These are phyloP conservation scores for Elysia crispata DNA, from an alignment of 2,888 invertebrate species.

Conservation along the genomic window DNA sequence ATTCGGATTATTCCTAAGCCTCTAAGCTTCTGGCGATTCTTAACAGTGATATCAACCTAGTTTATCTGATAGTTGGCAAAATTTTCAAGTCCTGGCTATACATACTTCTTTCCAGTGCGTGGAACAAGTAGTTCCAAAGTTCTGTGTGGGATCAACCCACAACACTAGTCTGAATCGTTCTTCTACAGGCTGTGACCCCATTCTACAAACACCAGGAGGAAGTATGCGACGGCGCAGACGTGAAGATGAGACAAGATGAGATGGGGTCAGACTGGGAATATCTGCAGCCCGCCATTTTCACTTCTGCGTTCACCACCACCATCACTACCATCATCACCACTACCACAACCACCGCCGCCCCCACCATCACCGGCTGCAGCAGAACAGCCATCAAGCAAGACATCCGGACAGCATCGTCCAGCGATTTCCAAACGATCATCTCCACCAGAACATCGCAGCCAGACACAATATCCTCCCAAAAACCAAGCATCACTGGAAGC, in stretches of 20 bases:
- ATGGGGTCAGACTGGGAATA: slow-evolving; percentile 38
- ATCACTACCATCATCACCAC: neutral
- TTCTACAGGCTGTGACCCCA: neutral
- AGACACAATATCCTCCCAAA: neutral
- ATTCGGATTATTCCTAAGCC: too few species aligned
- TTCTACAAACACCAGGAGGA: slow-evolving; percentile 4
- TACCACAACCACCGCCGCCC: neutral
- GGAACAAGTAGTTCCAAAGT: neutral
- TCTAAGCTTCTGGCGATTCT: too few species aligned
- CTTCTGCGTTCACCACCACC: neutral
- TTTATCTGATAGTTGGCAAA: too few species aligned
- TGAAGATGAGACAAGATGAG: slow-evolving; percentile 46
- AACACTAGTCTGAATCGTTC: neutral
- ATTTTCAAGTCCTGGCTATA: too few species aligned
- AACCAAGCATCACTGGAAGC: neutral
- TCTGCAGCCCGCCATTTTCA: slow-evolving; percentile 2
- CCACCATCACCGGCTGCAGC: neutral
- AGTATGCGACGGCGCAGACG: slow-evolving; percentile 41
- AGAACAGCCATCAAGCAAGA: neutral
- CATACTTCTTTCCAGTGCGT: too few species aligned
- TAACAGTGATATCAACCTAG: too few species aligned
- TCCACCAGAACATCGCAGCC: neutral
- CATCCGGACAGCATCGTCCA: neutral
- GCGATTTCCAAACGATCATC: neutral
- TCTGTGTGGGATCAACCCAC: neutral